Evolutionary conservation across 2,797 vertebrate species (phyloP), one percentile per base, ranked within the genome.

Genomic region (Ptychobarbus kaznakovi): DNA sequence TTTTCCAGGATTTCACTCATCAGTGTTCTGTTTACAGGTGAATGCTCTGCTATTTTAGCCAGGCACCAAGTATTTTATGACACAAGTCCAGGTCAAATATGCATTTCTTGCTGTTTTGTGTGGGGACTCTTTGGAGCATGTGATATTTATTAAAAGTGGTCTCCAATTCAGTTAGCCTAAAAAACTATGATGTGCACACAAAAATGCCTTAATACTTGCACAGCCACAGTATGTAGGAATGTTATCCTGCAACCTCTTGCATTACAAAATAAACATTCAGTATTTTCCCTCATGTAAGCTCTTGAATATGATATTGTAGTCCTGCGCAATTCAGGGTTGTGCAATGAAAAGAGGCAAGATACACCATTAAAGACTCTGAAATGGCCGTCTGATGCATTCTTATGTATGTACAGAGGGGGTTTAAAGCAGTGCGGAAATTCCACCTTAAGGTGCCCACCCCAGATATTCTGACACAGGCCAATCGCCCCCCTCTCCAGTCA

Each of bases 361-460:
- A 44, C 63, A 78, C 83, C 40, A 73, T 80, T 61, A 85, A 85
- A 85, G 84, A 69, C 68, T 80, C 46, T 63, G 84, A 85, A 85
- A 85, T 85, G 84, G 84, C 84, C 84, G 84, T 85, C 77, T 51
- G 84, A 85, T 85, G 84, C 84, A 80, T 85, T 85, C 65, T 51
- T 61, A 46, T 82, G 65, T 51, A 86, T 69, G 51, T 40, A 77
- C 79, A 73, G 83, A 51, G 53, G 79, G 79, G 40, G 80, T 79
- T 58, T 84, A 70, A 65, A 81, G 77, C 81, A 81, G 46, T 69
- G 82, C 90, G 89, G 90, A 88, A 89, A 91, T 94, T 93, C 91
- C 92, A 92, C 94, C 94, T 95, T 95, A 94, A 95, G 93, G 92
- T 90, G 90, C 93, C 93, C 94, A 93, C 93, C 94, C 94, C 92